phyloP scores from a whole-genome alignment of 1,140 invertebrate species.

The Gonioctena quinquepunctata region DNA sequence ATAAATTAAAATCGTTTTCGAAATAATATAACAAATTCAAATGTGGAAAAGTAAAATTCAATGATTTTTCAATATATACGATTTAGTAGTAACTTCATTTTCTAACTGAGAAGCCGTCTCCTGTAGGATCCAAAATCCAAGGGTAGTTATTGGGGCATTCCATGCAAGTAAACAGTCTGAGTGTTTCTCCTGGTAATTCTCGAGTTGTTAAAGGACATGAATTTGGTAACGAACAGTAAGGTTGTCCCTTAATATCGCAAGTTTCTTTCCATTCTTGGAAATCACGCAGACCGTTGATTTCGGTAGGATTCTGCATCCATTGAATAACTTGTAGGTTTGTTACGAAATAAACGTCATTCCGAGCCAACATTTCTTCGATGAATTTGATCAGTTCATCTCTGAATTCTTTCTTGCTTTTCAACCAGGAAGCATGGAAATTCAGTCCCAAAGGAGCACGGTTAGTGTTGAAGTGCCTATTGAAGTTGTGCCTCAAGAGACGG shows the following conservation, averaged over 20 bases:
- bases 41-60: too few species aligned
- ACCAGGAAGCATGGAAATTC: slow-evolving; percentile 93
- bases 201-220: slow-evolving; percentile 86
- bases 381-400: slow-evolving; percentile 90
- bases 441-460: slow-evolving; percentile 93
- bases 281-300: slow-evolving; percentile 81
- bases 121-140: slow-evolving; percentile 92
- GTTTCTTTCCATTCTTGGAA: slow-evolving; percentile 96
- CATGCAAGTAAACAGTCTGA: slow-evolving; percentile 92
- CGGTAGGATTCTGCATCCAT: slow-evolving; percentile 96
- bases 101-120: slow-evolving; percentile 86
- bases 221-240: slow-evolving; percentile 89
- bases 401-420: slow-evolving; percentile 93
- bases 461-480: slow-evolving; percentile 89
- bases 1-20: too few species aligned
- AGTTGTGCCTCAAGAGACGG: slow-evolving; percentile 87
- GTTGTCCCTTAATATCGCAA: slow-evolving; percentile 91
- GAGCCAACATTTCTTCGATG: slow-evolving; percentile 87
- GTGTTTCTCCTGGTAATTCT: slow-evolving; percentile 89
- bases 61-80: too few species aligned
- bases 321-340: slow-evolving; percentile 93
- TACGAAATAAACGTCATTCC: slow-evolving; percentile 93
- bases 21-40: too few species aligned
- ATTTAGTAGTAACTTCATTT: too few species aligned
- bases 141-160: slow-evolving; percentile 95